Conservation (phyloP, 2,797 vertebrate genomes). For the Parauchenoglanis ngamensis region DNA sequence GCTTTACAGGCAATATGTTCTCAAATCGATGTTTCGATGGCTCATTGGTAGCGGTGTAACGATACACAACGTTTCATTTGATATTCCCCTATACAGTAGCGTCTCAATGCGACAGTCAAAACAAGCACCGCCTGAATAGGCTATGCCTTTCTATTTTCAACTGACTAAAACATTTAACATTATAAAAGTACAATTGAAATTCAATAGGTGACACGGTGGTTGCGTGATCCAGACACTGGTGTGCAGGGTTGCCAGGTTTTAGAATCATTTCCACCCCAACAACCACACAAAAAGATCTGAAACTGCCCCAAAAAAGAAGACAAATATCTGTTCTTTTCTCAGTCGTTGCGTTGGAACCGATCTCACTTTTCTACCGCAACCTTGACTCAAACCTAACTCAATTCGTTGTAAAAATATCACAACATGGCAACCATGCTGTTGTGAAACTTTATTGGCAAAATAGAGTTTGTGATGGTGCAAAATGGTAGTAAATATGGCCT, state of each 20-base stretch:
- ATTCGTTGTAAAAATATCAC: background rate
- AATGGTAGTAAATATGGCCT: background rate
- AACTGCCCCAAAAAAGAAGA: background rate
- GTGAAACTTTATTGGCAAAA: background rate
- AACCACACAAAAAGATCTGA: background rate
- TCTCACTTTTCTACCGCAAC: background rate
- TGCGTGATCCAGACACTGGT: background rate
- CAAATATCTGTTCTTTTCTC: background rate
- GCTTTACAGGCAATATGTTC: background rate
- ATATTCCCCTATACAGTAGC: background rate
- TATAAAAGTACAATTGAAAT: background rate
- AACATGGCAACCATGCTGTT: background rate
- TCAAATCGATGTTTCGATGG: background rate
- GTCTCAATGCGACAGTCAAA: background rate
- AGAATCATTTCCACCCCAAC: background rate
- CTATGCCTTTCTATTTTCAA: background rate
- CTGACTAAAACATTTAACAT: background rate
- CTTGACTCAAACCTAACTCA: background rate
- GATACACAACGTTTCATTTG: background rate
- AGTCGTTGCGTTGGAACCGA: background rate
- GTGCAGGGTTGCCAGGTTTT: background rate
- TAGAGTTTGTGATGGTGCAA: too few relatives aligned
- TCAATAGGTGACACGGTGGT: too few relatives aligned
- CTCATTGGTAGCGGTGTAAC: background rate
- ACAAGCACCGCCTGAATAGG: background rate